Percentiles rank a stretch among this genome's conserved stretches.
Conservation (phyloP, 2,797 vertebrate species). For the Prionace glauca region DNA sequence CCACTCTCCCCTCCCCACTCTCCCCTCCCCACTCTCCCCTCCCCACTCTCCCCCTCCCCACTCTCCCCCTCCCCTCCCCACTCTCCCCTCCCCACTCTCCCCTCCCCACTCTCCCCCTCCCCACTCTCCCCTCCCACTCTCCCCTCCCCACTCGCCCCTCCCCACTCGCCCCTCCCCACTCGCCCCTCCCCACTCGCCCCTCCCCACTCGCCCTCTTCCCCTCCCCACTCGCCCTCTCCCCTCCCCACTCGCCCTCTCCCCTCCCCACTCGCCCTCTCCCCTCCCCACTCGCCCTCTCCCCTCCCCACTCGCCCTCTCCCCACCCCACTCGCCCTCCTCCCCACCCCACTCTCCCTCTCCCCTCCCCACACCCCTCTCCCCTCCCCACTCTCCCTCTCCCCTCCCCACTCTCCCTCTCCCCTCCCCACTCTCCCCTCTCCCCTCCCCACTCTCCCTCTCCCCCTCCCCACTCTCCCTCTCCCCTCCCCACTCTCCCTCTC, state of each 20-base stretch:
- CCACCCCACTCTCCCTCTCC: no score
- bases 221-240: not conserved
- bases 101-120: not conserved
- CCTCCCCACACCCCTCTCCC: no score
- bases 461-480: not conserved
- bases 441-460: not conserved
- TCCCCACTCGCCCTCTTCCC: not conserved
- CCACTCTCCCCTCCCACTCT: not conserved
- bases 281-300: no score
- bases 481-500: no score
- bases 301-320: no score
- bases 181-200: no score
- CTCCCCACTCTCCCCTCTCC: not conserved
- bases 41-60: not conserved
- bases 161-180: no score
- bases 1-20: not conserved
- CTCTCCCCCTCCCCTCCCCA: not conserved
- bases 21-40: not conserved
- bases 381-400: no score
- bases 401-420: no score
- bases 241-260: not conserved
- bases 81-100: not conserved
- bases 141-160: no score
- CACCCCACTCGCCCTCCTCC: no score
- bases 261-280: not conserved